Base-by-base conservation (phyloP, 2,113 vertebrate genomes). In the Melanerpes formicivorus region DNA sequence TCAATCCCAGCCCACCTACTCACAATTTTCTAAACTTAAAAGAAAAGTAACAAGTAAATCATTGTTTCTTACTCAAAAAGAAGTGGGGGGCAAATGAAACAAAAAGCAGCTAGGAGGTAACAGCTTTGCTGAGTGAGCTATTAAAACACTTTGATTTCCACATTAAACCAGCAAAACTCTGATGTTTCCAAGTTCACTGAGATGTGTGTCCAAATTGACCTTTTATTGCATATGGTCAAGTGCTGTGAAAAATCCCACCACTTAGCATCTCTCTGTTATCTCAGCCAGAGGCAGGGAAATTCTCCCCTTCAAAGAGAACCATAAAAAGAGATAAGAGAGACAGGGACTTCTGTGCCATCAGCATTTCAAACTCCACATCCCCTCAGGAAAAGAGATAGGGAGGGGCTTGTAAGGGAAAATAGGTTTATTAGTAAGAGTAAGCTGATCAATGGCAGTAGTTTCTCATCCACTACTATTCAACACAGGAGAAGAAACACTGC, bases 141-240 rank as follows among this genome's bases (percentile, higher is more conserved):
- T 86, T 91, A 91, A 90, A 91, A 90, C 80, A 76, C 90, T 95
- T 95, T 93, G 85, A 93, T 88, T 93, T 93, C 90, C 94, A 91
- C 88, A 90, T 93, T 92, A 95, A 93, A 93, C 87, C 80, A 84
- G 70, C 18, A 90, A 81, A 95, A 93, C 94, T 96, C 90, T 93
- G 87, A 95, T 88, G 95, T 93, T 94, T 95, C 85, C 95, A 96
- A 95, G 90, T 95, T 95, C 94, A 95, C 79, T 91, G 93, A 32
- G 87, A 90, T 94, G 54, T 93, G 50, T 91, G 91, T 91, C 90
- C 91, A 96, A 96, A 96, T 72, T 93, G 93, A 93, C 85, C 73
- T 95, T 96, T 96, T 95, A 93, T 91, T 93, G 89, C 91, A 90
- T 92, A 87, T 96, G 91, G 87, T 96, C 95, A 96, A 95, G 93